These are phyloP conservation scores for Olivierus martensii DNA, from an alignment of 1,140 invertebrate species.

Conservation along the genomic window DNA sequence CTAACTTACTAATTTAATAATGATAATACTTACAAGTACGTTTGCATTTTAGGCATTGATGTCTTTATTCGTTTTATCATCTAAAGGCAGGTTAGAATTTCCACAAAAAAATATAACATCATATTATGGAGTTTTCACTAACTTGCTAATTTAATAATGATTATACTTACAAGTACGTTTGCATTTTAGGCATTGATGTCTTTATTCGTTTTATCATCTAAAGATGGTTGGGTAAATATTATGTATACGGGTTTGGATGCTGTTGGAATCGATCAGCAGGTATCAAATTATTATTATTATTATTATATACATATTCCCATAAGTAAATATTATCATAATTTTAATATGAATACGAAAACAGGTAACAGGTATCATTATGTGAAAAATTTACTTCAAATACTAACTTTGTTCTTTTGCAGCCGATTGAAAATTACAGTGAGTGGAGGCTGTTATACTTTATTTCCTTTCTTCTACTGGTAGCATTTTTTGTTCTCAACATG, in stretches of 20 bases:
- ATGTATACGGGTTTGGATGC: slow-evolving; percentile 99
- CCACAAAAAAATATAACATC: too few relatives aligned
- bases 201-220: slow-evolving; percentile 86
- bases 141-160: slow-evolving; percentile 2
- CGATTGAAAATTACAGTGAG: slow-evolving; percentile 95
- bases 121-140: background rate
- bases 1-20: slow-evolving; percentile 1
- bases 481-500: slow-evolving; percentile 99
- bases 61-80: slow-evolving; percentile 92
- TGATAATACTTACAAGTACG: too few relatives aligned
- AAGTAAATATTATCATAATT: background rate
- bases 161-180: too few relatives aligned
- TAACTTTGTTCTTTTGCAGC: slow-evolving; percentile 43
- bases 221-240: slow-evolving; percentile 99
- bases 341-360: background rate
- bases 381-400: too few relatives aligned
- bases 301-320: background rate
- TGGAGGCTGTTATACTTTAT: slow-evolving; percentile 98
- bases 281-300: background rate
- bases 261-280: slow-evolving; percentile 89
- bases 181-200: slow-evolving; percentile 75
- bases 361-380: too few relatives aligned
- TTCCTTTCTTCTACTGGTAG: slow-evolving; percentile 94
- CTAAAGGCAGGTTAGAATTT: slow-evolving; percentile 64
- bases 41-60: slow-evolving; percentile 63